phyloP scores from a whole-genome alignment of 2,113 vertebrate species.

The Apodemus speciosus region DNA sequence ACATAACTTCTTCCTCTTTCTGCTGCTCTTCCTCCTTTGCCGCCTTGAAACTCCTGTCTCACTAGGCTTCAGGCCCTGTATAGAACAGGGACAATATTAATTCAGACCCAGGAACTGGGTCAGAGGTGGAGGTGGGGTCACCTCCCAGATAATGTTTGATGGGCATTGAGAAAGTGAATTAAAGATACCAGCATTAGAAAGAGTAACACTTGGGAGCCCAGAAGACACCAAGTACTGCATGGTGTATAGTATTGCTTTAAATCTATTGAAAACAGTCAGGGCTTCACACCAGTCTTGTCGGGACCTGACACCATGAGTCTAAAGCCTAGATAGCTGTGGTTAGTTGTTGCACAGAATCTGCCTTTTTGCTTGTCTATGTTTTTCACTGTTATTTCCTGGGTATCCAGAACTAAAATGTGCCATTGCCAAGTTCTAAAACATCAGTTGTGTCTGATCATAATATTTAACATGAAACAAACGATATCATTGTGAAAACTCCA shows the following conservation, averaged over 20 bases:
- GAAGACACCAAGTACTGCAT: background rate
- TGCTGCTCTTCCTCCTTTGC: background rate
- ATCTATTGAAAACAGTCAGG: background rate
- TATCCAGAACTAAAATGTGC: background rate
- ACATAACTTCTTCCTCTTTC: background rate
- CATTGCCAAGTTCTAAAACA: constrained; percentile 21
- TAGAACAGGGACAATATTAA: background rate
- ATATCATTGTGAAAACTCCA: constrained; percentile 1
- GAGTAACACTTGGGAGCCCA: background rate
- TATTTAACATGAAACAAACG: constrained; percentile 23
- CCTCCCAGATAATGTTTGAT: background rate
- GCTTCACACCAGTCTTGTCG: background rate
- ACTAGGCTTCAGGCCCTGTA: background rate
- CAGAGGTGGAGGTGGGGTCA: background rate
- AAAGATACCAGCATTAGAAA: background rate
- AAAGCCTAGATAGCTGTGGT: background rate
- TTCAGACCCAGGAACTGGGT: background rate
- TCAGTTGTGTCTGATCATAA: background rate
- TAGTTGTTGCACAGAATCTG: background rate
- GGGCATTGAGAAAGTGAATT: background rate
- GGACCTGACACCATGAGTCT: background rate
- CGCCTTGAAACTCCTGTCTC: background rate
- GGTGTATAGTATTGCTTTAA: background rate
- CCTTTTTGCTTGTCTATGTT: background rate
- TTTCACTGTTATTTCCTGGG: background rate